Percentiles rank a stretch among this genome's conserved stretches.
phyloP scores from a whole-genome alignment of 2,797 vertebrate genomes.

The Falco rusticolus region DNA sequence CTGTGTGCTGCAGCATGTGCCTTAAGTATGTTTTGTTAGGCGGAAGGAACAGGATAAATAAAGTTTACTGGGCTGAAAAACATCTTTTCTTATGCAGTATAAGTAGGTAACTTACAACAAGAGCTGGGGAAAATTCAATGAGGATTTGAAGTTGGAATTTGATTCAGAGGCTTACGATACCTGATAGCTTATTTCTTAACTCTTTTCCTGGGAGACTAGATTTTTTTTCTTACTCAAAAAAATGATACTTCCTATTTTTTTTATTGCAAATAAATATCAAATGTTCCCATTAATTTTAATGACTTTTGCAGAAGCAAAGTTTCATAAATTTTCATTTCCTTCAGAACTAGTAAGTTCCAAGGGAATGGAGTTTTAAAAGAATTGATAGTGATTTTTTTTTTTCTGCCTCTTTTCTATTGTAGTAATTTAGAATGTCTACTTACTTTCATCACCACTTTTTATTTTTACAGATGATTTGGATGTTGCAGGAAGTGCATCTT shows the following conservation, averaged over 20 bases:
- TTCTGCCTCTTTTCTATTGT: no score
- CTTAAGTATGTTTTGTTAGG: background rate
- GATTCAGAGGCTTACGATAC: slow-evolving; percentile 42
- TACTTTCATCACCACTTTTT: background rate
- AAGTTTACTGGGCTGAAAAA: slow-evolving; percentile 19
- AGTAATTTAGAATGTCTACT: background rate
- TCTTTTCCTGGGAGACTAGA: background rate
- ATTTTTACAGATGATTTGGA: background rate
- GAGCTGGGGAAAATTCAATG: background rate
- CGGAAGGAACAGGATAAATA: background rate
- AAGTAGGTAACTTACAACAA: background rate
- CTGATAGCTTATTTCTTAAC: slow-evolving; percentile 39
- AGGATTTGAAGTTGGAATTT: slow-evolving; percentile 47
- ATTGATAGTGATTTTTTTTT: background rate
- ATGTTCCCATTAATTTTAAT: slow-evolving; percentile 2
- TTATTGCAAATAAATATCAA: background rate
- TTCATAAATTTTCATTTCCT: background rate
- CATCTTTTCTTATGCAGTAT: background rate
- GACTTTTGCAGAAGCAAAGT: background rate
- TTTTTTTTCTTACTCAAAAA: background rate
- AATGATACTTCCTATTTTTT: background rate
- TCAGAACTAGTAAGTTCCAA: background rate
- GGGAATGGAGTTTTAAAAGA: background rate
- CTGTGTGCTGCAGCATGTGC: background rate
- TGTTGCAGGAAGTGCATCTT: background rate